Evolutionary conservation across 2,888 invertebrate species (phyloP), one percentile per base, ranked within the genome.

Genomic region (Nephrotoma guestfalica): DNA sequence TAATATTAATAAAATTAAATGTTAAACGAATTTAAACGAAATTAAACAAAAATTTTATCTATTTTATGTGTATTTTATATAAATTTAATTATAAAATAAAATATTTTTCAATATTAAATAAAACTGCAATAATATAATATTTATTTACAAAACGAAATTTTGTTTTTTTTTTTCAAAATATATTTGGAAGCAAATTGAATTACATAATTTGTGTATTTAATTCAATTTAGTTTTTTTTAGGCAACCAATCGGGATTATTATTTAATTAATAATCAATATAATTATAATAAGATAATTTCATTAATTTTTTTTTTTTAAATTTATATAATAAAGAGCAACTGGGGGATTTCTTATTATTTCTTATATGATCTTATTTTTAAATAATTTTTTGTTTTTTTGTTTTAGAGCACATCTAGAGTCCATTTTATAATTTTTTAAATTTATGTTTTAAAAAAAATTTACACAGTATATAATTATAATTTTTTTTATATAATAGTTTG

Each of bases 361-460:
- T 71, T 71, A 30, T 71, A 71, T 71, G 71, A 30, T 30, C 30
- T 71, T 71, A 71, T 71, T 43, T 43, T 71, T 71, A 71, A 71
- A 15, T 71, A 71, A 30, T 71, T 30, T 30, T 71, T 18, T 30
- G 30, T 30, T 71, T 30, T 71, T 18, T 71, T 71, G 71, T 71
- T 71, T 47, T 84, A 84, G 84, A 84, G 84, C 84, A 84, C 84
- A 84, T 84, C 84, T 84, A 47, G 84, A 86, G 42, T 86, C 86
- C 87, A 85, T 86, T 85, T 40, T 57, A 83, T 45, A 45, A 45
- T 57, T 84, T 41, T 84, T 15, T 9, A 47, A 47, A 9, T 83
- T 85, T 40, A 85, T 85, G 42, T 43, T 43, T 43, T 40, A 47
- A 43, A 86, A 45, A 86, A 86, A 45, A 11, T 30, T 40, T 86